These are phyloP conservation scores for Trileptium ribeirensis DNA, from an alignment of 2,888 invertebrate species.

Conservation along the genomic window DNA sequence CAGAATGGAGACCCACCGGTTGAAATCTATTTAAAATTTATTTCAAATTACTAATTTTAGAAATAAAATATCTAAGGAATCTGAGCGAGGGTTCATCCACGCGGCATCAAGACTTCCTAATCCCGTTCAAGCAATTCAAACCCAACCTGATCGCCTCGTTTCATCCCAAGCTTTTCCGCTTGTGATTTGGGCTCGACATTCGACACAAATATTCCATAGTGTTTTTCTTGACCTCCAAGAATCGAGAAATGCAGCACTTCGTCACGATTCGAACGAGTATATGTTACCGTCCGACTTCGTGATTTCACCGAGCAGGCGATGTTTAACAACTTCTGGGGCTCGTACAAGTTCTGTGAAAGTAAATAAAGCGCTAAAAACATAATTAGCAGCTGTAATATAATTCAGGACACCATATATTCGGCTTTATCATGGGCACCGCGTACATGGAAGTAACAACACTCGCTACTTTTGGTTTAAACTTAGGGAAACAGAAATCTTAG, in stretches of 20 bases:
- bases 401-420: too few species aligned
- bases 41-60: too few species aligned
- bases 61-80: not conserved
- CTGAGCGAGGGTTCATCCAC: too few species aligned
- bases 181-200: constrained; percentile 87
- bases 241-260: constrained; percentile 84
- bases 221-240: constrained; percentile 75
- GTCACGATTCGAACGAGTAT: constrained; percentile 84
- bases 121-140: too few species aligned
- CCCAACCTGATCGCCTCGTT: constrained; percentile 88
- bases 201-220: constrained; percentile 83
- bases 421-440: too few species aligned
- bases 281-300: constrained; percentile 75
- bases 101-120: too few species aligned
- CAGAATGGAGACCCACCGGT: too few species aligned
- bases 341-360: constrained; percentile 64
- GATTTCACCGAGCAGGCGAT: constrained; percentile 97
- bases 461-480: too few species aligned
- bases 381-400: too few species aligned
- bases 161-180: constrained; percentile 88
- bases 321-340: constrained; percentile 68
- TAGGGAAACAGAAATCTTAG: too few species aligned
- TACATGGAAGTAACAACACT: too few species aligned
- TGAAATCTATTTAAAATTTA: too few species aligned
- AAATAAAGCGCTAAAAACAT: not conserved